A percentile compares a stretch with the other conserved stretches of the same genome.
Conservation (phyloP, 2,797 vertebrate species). For the Distichodus sexfasciatus region DNA sequence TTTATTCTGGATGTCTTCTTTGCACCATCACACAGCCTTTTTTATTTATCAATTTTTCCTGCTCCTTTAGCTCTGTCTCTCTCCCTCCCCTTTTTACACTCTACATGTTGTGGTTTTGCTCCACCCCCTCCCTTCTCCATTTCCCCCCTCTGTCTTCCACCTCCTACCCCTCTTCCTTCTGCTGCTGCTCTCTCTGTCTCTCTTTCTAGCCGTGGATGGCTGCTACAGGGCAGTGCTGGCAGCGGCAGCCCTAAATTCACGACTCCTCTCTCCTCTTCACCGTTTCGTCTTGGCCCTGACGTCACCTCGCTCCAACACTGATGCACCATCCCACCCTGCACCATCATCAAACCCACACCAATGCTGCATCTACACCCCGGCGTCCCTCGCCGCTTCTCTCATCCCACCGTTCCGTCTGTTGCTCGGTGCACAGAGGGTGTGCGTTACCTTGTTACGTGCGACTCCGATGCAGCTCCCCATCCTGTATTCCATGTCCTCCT, state of each 20-base stretch:
- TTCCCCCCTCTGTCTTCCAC: slow-evolving; percentile 9
- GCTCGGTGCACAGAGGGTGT: slow-evolving; percentile 15
- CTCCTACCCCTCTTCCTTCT: slow-evolving; percentile 35
- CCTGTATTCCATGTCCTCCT: slow-evolving; percentile 83
- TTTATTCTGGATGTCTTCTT: too few species aligned
- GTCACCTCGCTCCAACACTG: slow-evolving; percentile 35
- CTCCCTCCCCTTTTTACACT: neutral
- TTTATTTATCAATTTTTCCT: neutral
- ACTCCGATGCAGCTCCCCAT: slow-evolving; percentile 82
- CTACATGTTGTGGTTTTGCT: slow-evolving; percentile 33
- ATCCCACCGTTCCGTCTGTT: slow-evolving; percentile 11
- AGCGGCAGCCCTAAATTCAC: slow-evolving; percentile 22
- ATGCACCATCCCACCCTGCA: slow-evolving; percentile 10
- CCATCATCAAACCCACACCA: neutral
- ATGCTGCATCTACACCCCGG: slow-evolving; percentile 10
- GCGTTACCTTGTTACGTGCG: slow-evolving; percentile 71
- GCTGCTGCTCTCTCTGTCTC: slow-evolving; percentile 19
- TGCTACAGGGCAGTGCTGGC: slow-evolving; percentile 20
- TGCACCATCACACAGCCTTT: neutral
- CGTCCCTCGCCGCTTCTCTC: neutral
- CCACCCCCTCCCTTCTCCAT: slow-evolving; percentile 9
- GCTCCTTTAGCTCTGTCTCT: slow-evolving; percentile 11
- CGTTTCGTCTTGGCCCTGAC: slow-evolving; percentile 42
- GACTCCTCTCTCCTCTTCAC: slow-evolving; percentile 44
- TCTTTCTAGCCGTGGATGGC: neutral